These are phyloP conservation scores for Salminus brasiliensis DNA, from an alignment of 2,113 vertebrate genomes.

Conservation along the genomic window DNA sequence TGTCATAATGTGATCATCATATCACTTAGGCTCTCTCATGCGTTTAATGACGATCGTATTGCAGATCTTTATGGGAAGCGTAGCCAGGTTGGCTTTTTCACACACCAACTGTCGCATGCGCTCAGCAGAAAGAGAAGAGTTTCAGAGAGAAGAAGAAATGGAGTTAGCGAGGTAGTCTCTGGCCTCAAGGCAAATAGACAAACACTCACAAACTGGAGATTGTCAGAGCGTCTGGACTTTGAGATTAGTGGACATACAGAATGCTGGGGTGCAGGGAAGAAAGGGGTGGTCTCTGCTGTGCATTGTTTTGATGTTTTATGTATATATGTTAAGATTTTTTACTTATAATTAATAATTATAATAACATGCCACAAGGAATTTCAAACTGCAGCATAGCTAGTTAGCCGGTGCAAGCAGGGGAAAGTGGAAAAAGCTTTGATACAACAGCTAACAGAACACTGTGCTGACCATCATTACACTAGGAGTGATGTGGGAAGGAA, in stretches of 20 bases:
- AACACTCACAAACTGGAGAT: not conserved
- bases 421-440: no score
- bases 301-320: not conserved
- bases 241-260: not conserved
- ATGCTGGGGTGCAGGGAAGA: not conserved
- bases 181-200: not conserved
- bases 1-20: not conserved
- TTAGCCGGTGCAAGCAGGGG: no score
- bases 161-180: not conserved
- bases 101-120: not conserved
- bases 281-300: not conserved
- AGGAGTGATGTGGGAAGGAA: no score
- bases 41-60: slow-evolving; percentile 1
- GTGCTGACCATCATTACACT: no score
- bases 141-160: not conserved
- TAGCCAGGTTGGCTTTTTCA: not conserved
- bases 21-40: not conserved
- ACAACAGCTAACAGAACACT: no score
- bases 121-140: not conserved
- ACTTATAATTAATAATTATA: no score
- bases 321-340: not conserved
- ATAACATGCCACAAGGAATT: no score
- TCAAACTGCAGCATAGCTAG: no score
- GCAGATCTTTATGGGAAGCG: not conserved
- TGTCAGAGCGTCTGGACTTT: not conserved